Evolutionary conservation across 2,888 invertebrate genomes (phyloP).

Genomic region (Eurytoma adleriae): DNA sequence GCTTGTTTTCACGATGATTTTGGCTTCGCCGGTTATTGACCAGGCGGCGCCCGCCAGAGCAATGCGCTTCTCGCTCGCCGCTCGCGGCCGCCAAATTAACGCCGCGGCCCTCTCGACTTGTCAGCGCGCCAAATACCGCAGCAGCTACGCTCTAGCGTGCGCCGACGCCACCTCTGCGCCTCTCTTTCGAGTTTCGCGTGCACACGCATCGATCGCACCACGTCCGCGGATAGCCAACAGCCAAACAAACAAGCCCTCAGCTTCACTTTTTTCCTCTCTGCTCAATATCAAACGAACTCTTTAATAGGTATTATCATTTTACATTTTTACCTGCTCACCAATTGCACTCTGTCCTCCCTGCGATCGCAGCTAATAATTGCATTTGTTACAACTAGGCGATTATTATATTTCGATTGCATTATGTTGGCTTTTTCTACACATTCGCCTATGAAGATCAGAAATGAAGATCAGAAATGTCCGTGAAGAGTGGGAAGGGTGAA

Average conservation of each 20-base stretch:
- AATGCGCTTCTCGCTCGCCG: conserved; percentile 28
- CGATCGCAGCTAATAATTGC: no score
- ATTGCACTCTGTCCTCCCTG: no score
- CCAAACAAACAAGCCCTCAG: background rate
- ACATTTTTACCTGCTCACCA: no score
- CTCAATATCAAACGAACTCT: no score
- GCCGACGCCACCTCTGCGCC: conserved; percentile 14
- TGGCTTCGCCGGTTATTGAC: conserved; percentile 63
- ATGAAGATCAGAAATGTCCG: no score
- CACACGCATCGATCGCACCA: conserved; percentile 32
- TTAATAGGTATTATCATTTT: no score
- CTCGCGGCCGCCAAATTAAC: conserved; percentile 24
- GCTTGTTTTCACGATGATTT: conserved; percentile 63
- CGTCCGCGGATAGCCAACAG: conserved; percentile 15
- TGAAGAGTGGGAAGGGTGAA: no score
- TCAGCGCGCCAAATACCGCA: conserved; percentile 56
- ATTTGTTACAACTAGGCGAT: no score
- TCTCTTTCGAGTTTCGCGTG: background rate
- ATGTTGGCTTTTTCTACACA: no score
- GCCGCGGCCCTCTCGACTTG: conserved; percentile 33
- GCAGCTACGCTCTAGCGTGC: background rate
- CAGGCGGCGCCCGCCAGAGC: conserved; percentile 49
- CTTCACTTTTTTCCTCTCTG: no score
- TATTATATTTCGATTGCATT: no score
- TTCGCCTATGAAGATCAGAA: no score